Conservation (phyloP, 2,797 vertebrate genomes). For the Scomberomorus guttatus region DNA sequence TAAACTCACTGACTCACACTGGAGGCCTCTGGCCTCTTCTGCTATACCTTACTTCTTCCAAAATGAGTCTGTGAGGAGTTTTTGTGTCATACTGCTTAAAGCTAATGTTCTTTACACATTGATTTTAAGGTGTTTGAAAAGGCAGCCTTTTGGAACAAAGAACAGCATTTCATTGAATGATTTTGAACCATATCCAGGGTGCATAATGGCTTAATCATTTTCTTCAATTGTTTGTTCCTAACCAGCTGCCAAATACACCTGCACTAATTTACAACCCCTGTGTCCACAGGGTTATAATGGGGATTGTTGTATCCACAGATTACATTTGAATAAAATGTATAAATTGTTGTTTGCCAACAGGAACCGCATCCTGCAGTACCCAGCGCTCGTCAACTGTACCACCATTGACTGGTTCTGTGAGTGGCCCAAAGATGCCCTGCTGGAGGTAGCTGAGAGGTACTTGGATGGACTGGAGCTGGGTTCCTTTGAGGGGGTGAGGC, state of each 20-base stretch:
- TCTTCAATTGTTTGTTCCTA: neutral
- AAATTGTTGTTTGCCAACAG: constrained; percentile 45
- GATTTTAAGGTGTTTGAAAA: neutral
- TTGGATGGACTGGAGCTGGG: constrained; percentile 87
- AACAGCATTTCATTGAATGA: neutral
- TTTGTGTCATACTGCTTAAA: constrained; percentile 12
- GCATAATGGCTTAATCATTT: constrained; percentile 8
- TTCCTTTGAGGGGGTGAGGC: constrained; percentile 84
- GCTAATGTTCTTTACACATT: constrained; percentile 6
- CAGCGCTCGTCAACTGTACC: constrained; percentile 92
- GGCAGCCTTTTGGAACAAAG: neutral
- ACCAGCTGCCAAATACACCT: neutral
- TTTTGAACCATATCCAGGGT: neutral
- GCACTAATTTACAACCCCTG: neutral
- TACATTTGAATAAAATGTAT: neutral
- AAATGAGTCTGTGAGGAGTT: constrained; percentile 2
- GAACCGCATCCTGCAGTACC: constrained; percentile 92
- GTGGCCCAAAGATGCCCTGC: constrained; percentile 91
- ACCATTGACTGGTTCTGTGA: constrained; percentile 95
- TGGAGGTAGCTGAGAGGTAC: constrained; percentile 93
- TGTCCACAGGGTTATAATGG: neutral
- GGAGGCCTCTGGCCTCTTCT: neutral
- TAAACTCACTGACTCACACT: neutral
- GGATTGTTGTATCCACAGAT: constrained; percentile 4
- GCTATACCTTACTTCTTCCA: neutral